Base-by-base conservation (phyloP, 35 echinoderm and acorn worm species). In the Stichopus chloronotus region DNA sequence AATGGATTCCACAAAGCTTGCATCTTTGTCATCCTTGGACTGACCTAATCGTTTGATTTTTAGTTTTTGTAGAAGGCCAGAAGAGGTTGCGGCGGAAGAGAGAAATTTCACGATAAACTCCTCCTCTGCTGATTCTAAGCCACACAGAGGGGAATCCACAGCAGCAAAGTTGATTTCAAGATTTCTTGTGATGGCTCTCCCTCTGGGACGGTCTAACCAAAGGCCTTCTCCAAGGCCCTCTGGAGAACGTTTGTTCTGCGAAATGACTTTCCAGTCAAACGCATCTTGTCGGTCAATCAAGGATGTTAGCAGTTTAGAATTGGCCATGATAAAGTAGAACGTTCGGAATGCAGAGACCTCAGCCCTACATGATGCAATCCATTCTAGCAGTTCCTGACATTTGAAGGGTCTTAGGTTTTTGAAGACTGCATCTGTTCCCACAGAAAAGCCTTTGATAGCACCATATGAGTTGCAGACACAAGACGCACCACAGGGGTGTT, bases 21-120 rank as follows among this genome's bases (percentile, higher is more conserved):
- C 61, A 65, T 89, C 65, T 54, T 89, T 72, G 10, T 89, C 87
- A 71, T 89, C 87, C 30, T 25, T 89, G 52, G 87, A 89, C 59
- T 89, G 61, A 63, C 22, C 78, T 63, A 90, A 56, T 17, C 80
- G 53, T 78, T 93, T 93, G 25, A 96, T 71, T 25, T 88, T 82
- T 54, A 92, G 86, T 22, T 92, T 93, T 81, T 97, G 96, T 57
- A 97, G 80, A 6, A 97, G 94, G 56, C 91, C 92, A 17, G 96
- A 95, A 16, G 96, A 97, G 21, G 91, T 91, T 63, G 96, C 94
- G 20, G 94, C 59, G 6, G 96, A 91, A 8, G 91, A 88, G 5
- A 97, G 96, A 9, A 97, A 81, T 88, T 95, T 97, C 3, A 93
- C 90, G 17, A 97, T 79, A 68, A 97, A 95, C 58, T 94, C 96